Conservation (phyloP, 1,140 invertebrate genomes). For the Achatina immaculata region DNA sequence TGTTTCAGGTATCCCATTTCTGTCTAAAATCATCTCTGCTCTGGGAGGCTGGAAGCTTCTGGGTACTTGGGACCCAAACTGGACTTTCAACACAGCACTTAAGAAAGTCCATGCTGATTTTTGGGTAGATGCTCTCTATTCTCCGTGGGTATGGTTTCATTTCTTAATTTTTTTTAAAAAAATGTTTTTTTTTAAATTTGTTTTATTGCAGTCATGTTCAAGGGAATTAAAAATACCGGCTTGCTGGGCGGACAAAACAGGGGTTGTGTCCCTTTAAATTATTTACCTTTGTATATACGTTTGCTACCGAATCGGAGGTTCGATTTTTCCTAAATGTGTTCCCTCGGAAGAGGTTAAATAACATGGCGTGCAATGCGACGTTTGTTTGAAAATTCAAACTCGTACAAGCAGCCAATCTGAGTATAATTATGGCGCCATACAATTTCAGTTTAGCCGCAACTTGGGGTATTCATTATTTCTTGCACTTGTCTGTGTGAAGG, state of each 20-base stretch:
- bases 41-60: slow-evolving; percentile 64
- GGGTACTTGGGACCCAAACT: slow-evolving; percentile 47
- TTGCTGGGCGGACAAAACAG: neutral
- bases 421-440: no score
- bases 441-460: no score
- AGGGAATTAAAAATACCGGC: neutral
- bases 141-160: slow-evolving; percentile 41
- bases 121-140: slow-evolving; percentile 63
- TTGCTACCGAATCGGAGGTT: neutral
- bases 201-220: neutral
- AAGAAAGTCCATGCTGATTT: slow-evolving; percentile 60
- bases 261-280: neutral
- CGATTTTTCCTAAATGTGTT: neutral
- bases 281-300: neutral
- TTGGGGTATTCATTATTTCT: no score
- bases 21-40: slow-evolving; percentile 52
- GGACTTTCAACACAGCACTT: slow-evolving; percentile 53
- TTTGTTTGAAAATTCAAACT: no score
- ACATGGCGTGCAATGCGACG: no score
- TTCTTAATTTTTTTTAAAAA: neutral
- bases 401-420: no score
- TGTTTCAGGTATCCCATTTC: slow-evolving; percentile 50
- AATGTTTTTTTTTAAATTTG: no score
- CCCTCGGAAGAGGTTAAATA: no score
- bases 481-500: no score